phyloP scores from a whole-genome alignment of 2,113 vertebrate genomes.

The Lycaon pictus region DNA sequence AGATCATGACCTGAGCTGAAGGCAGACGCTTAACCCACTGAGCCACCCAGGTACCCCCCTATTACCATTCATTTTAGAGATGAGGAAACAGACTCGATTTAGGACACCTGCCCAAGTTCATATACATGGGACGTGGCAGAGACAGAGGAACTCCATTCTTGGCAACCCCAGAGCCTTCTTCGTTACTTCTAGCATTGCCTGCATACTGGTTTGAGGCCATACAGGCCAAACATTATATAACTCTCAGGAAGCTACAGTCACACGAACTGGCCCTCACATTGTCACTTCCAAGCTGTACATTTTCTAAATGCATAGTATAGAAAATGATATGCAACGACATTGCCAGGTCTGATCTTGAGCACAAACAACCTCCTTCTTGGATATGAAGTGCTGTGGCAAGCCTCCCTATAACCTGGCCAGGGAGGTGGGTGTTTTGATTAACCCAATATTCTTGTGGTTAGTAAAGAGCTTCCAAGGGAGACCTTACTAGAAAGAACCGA shows the following conservation, averaged over 20 bases:
- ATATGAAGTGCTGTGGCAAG: neutral
- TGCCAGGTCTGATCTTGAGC: neutral
- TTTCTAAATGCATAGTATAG: neutral
- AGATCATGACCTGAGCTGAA: too few species aligned
- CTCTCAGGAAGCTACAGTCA: neutral
- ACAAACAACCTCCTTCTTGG: neutral
- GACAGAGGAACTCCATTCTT: neutral
- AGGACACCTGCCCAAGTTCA: neutral
- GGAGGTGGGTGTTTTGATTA: neutral
- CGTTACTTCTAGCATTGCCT: neutral
- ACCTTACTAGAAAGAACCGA: neutral
- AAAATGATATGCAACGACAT: neutral
- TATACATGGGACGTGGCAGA: neutral
- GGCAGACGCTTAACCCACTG: too few species aligned
- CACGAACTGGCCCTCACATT: neutral
- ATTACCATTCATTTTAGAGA: neutral
- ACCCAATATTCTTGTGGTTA: too few species aligned
- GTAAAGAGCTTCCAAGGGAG: neutral
- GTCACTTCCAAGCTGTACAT: fast-evolving
- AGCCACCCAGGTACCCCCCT: too few species aligned
- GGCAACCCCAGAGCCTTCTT: neutral
- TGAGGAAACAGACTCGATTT: neutral
- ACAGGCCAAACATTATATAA: neutral
- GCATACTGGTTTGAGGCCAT: neutral
- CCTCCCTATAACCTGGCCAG: neutral